A percentile compares a stretch with the other conserved stretches of the same genome.
Conservation (phyloP, 1,140 invertebrate species). For the Drosophila malerkotliana region DNA sequence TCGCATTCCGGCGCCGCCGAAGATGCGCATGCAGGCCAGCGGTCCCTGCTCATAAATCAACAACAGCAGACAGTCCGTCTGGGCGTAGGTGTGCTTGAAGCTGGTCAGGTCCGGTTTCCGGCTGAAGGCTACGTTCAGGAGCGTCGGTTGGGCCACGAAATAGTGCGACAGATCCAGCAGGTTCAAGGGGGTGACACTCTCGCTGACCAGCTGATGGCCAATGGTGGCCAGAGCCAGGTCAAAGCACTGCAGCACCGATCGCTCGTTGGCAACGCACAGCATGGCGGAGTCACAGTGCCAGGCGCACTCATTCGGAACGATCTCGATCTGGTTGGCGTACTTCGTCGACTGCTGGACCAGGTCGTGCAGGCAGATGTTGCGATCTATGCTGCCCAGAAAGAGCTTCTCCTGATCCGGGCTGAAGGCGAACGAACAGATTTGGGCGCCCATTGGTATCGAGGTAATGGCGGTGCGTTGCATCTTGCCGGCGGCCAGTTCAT, state of each 20-base stretch:
- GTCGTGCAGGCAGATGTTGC: constrained; percentile 90
- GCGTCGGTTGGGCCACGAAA: constrained; percentile 87
- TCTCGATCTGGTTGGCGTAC: constrained; percentile 85
- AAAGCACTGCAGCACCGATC: constrained; percentile 91
- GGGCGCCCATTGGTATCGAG: constrained; percentile 89
- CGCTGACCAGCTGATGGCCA: constrained; percentile 88
- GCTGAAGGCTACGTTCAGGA: constrained; percentile 86
- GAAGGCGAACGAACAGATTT: constrained; percentile 88
- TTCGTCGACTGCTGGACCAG: constrained; percentile 87
- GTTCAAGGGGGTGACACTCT: constrained; percentile 87
- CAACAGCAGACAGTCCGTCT: constrained; percentile 85
- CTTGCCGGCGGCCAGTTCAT: constrained; percentile 88
- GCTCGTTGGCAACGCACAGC: constrained; percentile 88
- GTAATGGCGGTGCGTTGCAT: constrained; percentile 88
- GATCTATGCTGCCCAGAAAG: constrained; percentile 90
- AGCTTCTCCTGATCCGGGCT: constrained; percentile 90
- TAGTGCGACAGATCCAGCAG: constrained; percentile 89
- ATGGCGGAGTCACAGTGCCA: constrained; percentile 90
- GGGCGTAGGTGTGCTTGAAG: constrained; percentile 84
- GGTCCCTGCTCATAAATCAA: constrained; percentile 87
- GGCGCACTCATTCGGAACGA: constrained; percentile 89
- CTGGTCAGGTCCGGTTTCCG: constrained; percentile 85
- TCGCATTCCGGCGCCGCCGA: constrained; percentile 74
- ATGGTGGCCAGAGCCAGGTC: constrained; percentile 89
- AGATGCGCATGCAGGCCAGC: constrained; percentile 73